Percentiles rank a stretch among this genome's conserved stretches.
These are phyloP conservation scores for Bimastos eiseni DNA, from an alignment of 2,888 invertebrate species.

Conservation along the genomic window DNA sequence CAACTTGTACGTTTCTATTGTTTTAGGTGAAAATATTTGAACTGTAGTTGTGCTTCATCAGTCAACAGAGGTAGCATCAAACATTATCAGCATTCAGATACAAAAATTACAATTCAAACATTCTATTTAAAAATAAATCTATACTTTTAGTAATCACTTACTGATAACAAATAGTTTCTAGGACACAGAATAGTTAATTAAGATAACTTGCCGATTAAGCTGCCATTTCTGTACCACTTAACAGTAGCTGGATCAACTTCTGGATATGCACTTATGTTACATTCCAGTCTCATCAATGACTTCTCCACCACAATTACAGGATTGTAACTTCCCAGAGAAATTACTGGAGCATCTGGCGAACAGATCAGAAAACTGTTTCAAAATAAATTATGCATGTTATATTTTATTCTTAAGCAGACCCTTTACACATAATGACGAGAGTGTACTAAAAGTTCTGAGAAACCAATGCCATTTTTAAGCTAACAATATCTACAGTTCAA, in stretches of 20 bases:
- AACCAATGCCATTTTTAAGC: too few relatives aligned
- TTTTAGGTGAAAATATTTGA: too few relatives aligned
- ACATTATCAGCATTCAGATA: background rate
- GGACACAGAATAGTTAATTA: background rate
- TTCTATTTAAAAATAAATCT: background rate
- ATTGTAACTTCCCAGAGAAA: conserved; percentile 16
- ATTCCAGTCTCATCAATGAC: background rate
- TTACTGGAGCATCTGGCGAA: conserved; percentile 21
- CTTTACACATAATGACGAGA: too few relatives aligned
- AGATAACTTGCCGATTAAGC: background rate
- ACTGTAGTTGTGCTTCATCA: too few relatives aligned
- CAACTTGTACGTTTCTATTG: too few relatives aligned
- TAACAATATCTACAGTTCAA: too few relatives aligned
- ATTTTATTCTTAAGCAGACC: too few relatives aligned
- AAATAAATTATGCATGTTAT: background rate
- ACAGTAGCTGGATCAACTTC: background rate
- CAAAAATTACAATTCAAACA: background rate
- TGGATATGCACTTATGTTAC: conserved; percentile 15
- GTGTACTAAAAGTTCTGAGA: too few relatives aligned
- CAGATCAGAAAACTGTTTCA: background rate
- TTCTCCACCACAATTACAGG: conserved; percentile 17
- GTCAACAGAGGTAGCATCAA: too few relatives aligned
- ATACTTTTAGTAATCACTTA: background rate
- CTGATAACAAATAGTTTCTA: background rate
- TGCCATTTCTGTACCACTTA: background rate